A percentile compares a stretch with the other conserved stretches of the same genome.
These are phyloP conservation scores for Anhinga anhinga DNA, from an alignment of 2,113 vertebrate species.

Conservation along the genomic window DNA sequence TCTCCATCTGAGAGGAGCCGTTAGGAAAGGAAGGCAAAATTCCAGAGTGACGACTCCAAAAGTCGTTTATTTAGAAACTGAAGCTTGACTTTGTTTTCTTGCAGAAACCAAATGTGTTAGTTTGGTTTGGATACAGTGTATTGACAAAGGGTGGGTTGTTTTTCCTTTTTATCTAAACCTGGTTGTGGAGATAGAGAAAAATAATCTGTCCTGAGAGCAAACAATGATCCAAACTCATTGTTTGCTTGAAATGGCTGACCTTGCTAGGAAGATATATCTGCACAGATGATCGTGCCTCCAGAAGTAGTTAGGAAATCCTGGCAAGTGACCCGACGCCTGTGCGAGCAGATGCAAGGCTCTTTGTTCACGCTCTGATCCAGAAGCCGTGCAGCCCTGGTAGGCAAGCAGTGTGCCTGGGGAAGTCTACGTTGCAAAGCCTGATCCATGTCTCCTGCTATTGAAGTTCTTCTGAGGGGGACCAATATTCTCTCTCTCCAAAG, in stretches of 20 bases:
- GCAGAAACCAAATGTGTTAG: slow-evolving; percentile 21
- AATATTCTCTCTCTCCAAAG: not conserved
- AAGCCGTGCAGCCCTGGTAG: not conserved
- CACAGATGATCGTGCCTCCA: not conserved
- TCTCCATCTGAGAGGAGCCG: not conserved
- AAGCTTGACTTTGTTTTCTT: slow-evolving; percentile 12
- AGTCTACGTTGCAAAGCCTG: not conserved
- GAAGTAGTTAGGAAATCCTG: not conserved
- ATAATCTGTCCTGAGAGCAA: slow-evolving; percentile 10
- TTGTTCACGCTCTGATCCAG: not conserved
- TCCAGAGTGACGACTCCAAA: not conserved
- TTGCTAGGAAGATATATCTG: rapidly evolving
- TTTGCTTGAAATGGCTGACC: slow-evolving; percentile 48
- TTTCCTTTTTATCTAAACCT: slow-evolving; percentile 10
- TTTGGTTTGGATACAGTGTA: slow-evolving; percentile 15
- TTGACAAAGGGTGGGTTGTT: slow-evolving; percentile 48
- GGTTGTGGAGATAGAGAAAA: slow-evolving; percentile 16
- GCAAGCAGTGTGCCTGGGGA: not conserved
- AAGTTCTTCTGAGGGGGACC: not conserved
- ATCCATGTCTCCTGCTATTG: not conserved
- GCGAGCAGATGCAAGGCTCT: not conserved
- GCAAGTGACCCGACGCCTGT: rapidly evolving
- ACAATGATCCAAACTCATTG: not conserved
- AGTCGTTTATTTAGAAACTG: slow-evolving; percentile 22
- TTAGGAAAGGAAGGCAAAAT: not conserved